Base-by-base conservation (phyloP, 2,113 vertebrate genomes). In the Trogon melanurus region DNA sequence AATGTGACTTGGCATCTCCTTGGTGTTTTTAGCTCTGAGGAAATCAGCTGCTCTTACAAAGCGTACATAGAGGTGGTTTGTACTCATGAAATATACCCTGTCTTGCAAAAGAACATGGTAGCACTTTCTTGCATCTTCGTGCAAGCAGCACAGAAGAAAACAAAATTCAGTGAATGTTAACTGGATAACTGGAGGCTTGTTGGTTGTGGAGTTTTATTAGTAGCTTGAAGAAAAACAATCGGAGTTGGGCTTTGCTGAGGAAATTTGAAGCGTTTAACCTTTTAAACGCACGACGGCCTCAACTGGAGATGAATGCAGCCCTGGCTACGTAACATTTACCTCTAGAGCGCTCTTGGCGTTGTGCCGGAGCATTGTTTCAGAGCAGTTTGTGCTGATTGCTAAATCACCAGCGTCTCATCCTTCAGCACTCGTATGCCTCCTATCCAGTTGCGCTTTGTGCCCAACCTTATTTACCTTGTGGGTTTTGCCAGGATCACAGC, bases 401-500 rank as follows among this genome's bases (percentile, higher is more conserved):
- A 14, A 60, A 56, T 58, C 1, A 0, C 72, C 76, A 79, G 72
- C 56, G 36, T 83, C 79, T 83, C 69, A 30, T 79, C 78, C 79
- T 94, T 93, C 84, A 51, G 57, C 53, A 48, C 48, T 86, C 17
- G 1, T 47, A 26, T 91, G 83, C 78, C 53, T 95, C 61, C 80
- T n/a, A 84, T 93, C 86, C 95, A 81, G 86, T 91, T 62, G 70
- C 51, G n/a, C 83, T 94, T 83, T 44, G 50, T 79, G 83, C 65
- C 90, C 88, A 92, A 29, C 80, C 86, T 94, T 95, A 72, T 96
- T 96, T 96, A 97, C 95, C 88, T 89, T 87, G 51, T 85, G 54
- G 44, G 20, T 74, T 96, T 96, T 96, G 92, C 96, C 96, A 96
- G 87, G 88, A 95, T 96, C 95, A 91, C 95, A 96, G 95, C 93